Base-by-base conservation (phyloP, 1,140 invertebrate genomes). In the Ips typographus region DNA sequence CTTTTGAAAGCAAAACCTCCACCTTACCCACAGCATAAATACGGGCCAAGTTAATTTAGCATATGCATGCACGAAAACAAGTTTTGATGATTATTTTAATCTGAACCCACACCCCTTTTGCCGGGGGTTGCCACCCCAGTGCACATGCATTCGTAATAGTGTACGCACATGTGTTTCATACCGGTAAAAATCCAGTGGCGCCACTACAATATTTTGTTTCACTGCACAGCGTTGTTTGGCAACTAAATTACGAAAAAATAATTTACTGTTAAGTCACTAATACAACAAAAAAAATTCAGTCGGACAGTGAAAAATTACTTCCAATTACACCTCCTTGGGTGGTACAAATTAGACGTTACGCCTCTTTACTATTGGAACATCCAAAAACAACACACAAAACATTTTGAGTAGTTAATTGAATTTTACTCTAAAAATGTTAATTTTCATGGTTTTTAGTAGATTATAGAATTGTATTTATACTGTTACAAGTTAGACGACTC, bases 21-120 rank as follows among this genome's bases (percentile, higher is more conserved):
- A 69, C 68, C 68, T 69, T 69, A 52, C 68, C 68, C 42, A 49
- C 2, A 44, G 51, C 60, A 64, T 69, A 64, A 69, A 69, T 69
- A 51, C 51, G 56, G 63, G 36, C 52, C 51, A 8, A 64, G 68
- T 69, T 69, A 69, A 69, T 69, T 69, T 69, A 69, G 68, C 68
- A 69, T 69, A 70, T 71, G 72, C 67, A 71, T 70, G 72, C 69
- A 67, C 40, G 57, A 38, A 61, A 73, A 68, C 70, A 67, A 71
- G 65, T 67, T 62, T 62, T 65, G 55, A 72, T 68, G 68, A 69
- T 69, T 69, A 69, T 69, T 69, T 64, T 62, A 69, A 69, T 69
- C 68, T 63, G 60, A 69, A 69, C 68, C 68, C 68, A 64, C 68
- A 69, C 68, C 68, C 68, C 68, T 69, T 69, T 69, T 3, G 37